Conservation (phyloP, 2,797 vertebrate genomes). For the Epinephelus coioides region DNA sequence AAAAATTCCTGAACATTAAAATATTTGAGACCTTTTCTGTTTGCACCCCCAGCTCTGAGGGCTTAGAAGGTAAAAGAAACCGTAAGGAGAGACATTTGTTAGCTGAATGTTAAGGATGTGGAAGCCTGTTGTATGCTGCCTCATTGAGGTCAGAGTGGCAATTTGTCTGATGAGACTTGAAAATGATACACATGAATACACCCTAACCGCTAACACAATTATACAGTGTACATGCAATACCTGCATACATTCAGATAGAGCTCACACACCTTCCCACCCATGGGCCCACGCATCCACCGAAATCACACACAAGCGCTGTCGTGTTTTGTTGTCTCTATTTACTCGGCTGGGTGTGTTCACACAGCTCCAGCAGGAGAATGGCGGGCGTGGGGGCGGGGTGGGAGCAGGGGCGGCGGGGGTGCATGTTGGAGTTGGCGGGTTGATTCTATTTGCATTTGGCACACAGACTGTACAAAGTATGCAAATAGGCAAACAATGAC, state of each 20-base stretch:
- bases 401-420: slow-evolving; percentile 6
- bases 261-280: slow-evolving; percentile 40
- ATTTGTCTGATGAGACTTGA: slow-evolving; percentile 39
- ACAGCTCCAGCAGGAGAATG: slow-evolving; percentile 70
- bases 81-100: slow-evolving; percentile 5
- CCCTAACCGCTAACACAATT: slow-evolving; percentile 18
- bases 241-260: slow-evolving; percentile 24
- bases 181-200: slow-evolving; percentile 41
- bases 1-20: neutral
- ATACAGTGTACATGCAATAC: slow-evolving; percentile 9
- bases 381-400: slow-evolving; percentile 9
- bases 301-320: slow-evolving; percentile 60
- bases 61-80: neutral
- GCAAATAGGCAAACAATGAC: slow-evolving; percentile 87
- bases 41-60: neutral
- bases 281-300: slow-evolving; percentile 34
- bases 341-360: slow-evolving; percentile 76
- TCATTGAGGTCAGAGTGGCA: neutral
- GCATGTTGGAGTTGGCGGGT: slow-evolving; percentile 71
- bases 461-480: slow-evolving; percentile 86
- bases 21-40: neutral
- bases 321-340: slow-evolving; percentile 78
- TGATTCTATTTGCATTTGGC: slow-evolving; percentile 87
- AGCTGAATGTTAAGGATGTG: slow-evolving; percentile 6
- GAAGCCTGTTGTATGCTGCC: neutral